Evolutionary conservation across 2,797 vertebrate species (phyloP).

Genomic region (Anniella stebbinsi): DNA sequence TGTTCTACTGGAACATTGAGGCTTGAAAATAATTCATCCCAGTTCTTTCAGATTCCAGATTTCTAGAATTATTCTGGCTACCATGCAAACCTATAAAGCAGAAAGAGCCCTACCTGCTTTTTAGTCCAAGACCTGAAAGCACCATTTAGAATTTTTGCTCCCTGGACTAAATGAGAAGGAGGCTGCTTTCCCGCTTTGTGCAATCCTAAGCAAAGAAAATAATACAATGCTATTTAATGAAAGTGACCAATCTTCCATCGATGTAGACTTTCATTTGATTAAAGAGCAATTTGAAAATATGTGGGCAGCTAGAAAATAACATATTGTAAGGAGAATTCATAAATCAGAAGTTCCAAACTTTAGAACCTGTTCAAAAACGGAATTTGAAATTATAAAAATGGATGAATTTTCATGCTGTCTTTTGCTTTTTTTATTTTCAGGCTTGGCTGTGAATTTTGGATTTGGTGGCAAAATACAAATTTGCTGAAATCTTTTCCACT

Average conservation of each 20-base stretch:
- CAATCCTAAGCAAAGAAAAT: conserved; percentile 82
- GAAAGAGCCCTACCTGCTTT: conserved; percentile 88
- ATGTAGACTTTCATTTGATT: not conserved
- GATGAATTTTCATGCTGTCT: not conserved
- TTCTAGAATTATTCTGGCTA: conserved; percentile 10
- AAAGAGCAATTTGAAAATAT: not conserved
- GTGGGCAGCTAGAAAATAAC: not conserved
- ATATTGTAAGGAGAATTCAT: not conserved
- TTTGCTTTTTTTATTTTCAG: not conserved
- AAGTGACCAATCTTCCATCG: not conserved
- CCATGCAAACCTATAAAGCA: conserved; percentile 13
- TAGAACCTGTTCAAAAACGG: not conserved
- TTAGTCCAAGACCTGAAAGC: conserved; percentile 98
- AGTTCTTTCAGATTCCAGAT: not conserved
- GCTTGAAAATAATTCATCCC: not conserved
- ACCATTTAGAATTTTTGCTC: conserved; percentile 98
- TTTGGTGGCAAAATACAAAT: not conserved
- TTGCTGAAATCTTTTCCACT: not conserved
- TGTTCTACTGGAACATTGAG: not conserved
- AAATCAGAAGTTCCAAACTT: not conserved
- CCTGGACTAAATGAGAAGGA: conserved; percentile 92
- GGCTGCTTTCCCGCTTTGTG: conserved; percentile 97
- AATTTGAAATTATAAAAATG: not conserved
- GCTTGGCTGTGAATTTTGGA: not conserved
- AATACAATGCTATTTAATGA: conserved; percentile 12